Evolutionary conservation across 2,888 invertebrate species (phyloP).

Genomic region (Pandemis heparana): DNA sequence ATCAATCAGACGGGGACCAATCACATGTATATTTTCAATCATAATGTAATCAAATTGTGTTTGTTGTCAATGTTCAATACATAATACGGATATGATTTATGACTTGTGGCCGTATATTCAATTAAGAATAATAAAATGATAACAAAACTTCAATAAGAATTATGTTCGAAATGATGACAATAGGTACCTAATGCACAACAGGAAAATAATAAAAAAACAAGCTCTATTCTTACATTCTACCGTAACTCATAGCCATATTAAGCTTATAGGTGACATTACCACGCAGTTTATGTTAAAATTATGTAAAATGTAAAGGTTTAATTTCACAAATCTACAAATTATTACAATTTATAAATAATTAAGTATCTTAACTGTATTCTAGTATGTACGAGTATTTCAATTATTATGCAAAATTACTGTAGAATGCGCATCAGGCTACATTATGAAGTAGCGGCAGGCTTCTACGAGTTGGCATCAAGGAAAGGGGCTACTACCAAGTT

Average conservation of each 20-base stretch:
- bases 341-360: too few relatives aligned
- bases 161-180: not conserved
- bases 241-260: not conserved
- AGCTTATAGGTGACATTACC: not conserved
- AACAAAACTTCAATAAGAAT: not conserved
- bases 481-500: too few relatives aligned
- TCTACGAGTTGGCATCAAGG: conserved; percentile 39
- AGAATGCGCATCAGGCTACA: not conserved
- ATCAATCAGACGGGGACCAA: not conserved
- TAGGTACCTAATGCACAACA: not conserved
- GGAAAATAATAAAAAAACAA: not conserved
- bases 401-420: not conserved
- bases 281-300: not conserved
- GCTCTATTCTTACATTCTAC: not conserved
- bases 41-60: not conserved
- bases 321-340: too few relatives aligned
- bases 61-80: not conserved
- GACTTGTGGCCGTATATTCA: not conserved
- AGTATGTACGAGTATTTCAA: too few relatives aligned
- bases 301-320: not conserved
- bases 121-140: not conserved
- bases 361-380: too few relatives aligned
- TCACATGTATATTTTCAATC: not conserved
- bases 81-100: not conserved
- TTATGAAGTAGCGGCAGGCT: conserved; percentile 17